Evolutionary conservation across 1,140 invertebrate genomes (phyloP).

Genomic region (Drosophila grimshawi): DNA sequence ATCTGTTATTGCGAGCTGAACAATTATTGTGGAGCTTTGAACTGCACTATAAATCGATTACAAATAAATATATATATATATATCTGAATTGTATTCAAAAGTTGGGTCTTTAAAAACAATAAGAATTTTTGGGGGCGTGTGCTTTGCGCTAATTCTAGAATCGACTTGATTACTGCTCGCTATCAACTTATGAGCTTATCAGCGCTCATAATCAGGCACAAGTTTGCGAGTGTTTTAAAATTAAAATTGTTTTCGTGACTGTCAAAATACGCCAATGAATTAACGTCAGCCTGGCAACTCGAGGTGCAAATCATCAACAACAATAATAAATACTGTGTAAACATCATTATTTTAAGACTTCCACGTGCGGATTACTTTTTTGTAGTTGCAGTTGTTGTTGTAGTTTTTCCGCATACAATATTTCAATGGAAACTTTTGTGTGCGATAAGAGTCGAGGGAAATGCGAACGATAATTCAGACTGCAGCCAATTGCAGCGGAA

Average conservation of each 20-base stretch:
- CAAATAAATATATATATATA: neutral
- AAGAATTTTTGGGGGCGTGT: conserved; percentile 24
- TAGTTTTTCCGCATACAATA: conserved; percentile 18
- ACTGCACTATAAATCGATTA: neutral
- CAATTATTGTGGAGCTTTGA: conserved; percentile 55
- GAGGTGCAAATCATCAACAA: neutral
- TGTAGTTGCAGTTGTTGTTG: neutral
- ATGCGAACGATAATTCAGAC: neutral
- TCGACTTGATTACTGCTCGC: neutral
- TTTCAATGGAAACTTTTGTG: conserved; percentile 67
- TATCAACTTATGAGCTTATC: conserved; percentile 21
- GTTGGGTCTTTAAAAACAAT: neutral
- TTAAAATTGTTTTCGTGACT: conserved; percentile 4
- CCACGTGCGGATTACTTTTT: conserved; percentile 9
- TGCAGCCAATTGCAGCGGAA: conserved; percentile 1
- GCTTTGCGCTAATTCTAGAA: neutral
- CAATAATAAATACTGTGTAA: neutral
- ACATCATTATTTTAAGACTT: neutral
- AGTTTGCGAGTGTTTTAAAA: conserved; percentile 3
- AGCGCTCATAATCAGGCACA: conserved; percentile 30
- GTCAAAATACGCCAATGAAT: conserved; percentile 41
- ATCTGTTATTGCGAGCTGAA: conserved; percentile 11
- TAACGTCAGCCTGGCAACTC: neutral
- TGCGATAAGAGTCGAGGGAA: neutral
- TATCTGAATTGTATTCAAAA: neutral